A percentile compares a stretch with the other conserved stretches of the same genome.
Evolutionary conservation across 2,113 vertebrate genomes (phyloP).

Genomic region (Archocentrus centrarchus): DNA sequence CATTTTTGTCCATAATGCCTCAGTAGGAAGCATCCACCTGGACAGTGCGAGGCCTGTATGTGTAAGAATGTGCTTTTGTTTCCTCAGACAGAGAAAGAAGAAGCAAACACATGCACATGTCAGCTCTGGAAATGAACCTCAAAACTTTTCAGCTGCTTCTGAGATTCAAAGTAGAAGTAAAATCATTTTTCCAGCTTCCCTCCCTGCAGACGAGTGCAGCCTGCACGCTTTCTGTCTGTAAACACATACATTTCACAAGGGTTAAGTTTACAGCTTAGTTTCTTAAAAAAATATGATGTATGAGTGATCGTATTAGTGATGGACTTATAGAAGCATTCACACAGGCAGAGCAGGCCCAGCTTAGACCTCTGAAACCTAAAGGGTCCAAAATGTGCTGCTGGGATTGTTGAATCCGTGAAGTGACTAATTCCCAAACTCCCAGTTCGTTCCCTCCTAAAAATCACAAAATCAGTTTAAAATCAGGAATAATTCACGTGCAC

Average conservation of each 20-base stretch:
- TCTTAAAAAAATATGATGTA: accelerated
- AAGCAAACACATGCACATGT: background rate
- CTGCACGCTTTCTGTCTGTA: accelerated
- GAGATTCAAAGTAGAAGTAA: background rate
- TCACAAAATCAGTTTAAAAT: background rate
- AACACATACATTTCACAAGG: background rate
- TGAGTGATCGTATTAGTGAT: background rate
- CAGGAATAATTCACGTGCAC: background rate
- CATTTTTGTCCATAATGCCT: background rate
- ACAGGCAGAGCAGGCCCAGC: background rate
- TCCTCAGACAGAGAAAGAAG: background rate
- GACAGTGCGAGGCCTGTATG: background rate
- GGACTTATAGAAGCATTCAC: accelerated
- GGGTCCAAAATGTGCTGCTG: accelerated
- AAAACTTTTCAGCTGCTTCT: background rate
- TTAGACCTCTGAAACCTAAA: background rate
- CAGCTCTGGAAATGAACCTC: background rate
- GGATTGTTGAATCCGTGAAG: background rate
- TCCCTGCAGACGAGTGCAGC: background rate
- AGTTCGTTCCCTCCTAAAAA: background rate
- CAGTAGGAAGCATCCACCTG: background rate
- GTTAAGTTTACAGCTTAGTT: accelerated
- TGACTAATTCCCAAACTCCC: accelerated
- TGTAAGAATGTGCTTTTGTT: slow-evolving; percentile 32
- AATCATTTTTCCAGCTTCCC: background rate